phyloP scores from a whole-genome alignment of 2,888 invertebrate genomes.

The Idaea biselata region DNA sequence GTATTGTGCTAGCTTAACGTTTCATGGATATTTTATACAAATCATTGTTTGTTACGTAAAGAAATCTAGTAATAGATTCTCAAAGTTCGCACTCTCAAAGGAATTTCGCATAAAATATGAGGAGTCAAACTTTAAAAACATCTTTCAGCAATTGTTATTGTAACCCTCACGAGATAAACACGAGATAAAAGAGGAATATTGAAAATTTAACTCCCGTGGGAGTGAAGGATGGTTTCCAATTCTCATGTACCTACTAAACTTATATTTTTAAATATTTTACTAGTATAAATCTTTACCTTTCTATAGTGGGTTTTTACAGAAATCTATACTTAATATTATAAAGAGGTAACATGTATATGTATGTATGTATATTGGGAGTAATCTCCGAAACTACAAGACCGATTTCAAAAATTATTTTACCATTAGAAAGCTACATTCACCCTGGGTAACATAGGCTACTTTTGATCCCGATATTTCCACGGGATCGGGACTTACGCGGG shows the following conservation, averaged over 20 bases:
- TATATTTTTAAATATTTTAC: background rate
- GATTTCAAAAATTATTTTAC: too few species aligned
- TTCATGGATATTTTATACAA: background rate
- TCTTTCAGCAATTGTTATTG: constrained; percentile 23
- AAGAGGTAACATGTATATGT: too few species aligned
- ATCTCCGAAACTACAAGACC: too few species aligned
- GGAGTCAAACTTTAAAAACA: constrained; percentile 23
- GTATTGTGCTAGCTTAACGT: too few species aligned
- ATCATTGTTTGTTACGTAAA: background rate
- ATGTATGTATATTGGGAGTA: too few species aligned
- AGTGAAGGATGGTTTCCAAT: constrained; percentile 12
- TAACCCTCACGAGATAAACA: constrained; percentile 19
- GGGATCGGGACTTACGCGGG: too few species aligned
- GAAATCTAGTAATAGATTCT: background rate
- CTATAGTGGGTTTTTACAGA: too few species aligned
- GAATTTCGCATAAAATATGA: constrained; percentile 16
- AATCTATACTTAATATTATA: too few species aligned
- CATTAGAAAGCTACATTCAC: too few species aligned
- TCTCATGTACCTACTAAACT: constrained; percentile 7
- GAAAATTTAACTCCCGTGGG: constrained; percentile 18
- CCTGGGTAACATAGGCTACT: too few species aligned
- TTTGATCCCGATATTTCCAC: too few species aligned
- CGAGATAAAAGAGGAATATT: constrained; percentile 20
- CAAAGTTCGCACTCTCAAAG: constrained; percentile 11
- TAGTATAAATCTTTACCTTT: background rate